Conservation (phyloP, 1,140 invertebrate species). For the Nylanderia fulva region DNA sequence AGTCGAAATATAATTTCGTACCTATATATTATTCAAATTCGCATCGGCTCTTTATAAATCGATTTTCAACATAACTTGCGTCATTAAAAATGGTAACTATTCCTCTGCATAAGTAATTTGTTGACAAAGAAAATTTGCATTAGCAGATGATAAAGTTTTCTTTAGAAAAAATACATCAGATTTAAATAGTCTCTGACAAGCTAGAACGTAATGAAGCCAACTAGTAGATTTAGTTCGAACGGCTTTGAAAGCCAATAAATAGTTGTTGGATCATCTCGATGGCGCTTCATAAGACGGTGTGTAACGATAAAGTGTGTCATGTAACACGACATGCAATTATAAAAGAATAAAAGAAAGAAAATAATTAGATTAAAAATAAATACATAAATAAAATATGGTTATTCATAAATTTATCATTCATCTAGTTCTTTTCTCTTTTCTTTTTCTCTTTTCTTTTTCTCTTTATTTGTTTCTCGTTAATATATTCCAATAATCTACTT, state of each 20-base stretch:
- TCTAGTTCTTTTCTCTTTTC: background rate
- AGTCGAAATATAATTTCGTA: conserved; percentile 4
- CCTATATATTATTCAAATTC: too few species aligned
- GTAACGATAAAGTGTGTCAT: conserved; percentile 57
- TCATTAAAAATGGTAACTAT: too few species aligned
- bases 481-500: conserved; percentile 45
- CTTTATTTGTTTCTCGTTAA: conserved; percentile 2
- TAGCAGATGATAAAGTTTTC: conserved; percentile 1
- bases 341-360: background rate
- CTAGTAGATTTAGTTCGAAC: conserved; percentile 79
- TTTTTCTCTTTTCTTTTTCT: too few species aligned
- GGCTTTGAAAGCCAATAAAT: conserved; percentile 85
- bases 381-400: background rate
- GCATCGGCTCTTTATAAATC: background rate
- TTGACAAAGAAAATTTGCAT: background rate
- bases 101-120: too few species aligned
- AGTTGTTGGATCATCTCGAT: conserved; percentile 82
- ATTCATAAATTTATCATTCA: conserved; percentile 1
- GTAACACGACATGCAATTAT: background rate
- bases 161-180: conserved; percentile 37
- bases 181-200: conserved; percentile 65
- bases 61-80: background rate
- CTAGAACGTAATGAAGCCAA: conserved; percentile 80
- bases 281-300: conserved; percentile 77
- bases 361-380: conserved; percentile 2